Base-by-base conservation (phyloP, 2,797 vertebrate species). In the Sebastes trivittatus region DNA sequence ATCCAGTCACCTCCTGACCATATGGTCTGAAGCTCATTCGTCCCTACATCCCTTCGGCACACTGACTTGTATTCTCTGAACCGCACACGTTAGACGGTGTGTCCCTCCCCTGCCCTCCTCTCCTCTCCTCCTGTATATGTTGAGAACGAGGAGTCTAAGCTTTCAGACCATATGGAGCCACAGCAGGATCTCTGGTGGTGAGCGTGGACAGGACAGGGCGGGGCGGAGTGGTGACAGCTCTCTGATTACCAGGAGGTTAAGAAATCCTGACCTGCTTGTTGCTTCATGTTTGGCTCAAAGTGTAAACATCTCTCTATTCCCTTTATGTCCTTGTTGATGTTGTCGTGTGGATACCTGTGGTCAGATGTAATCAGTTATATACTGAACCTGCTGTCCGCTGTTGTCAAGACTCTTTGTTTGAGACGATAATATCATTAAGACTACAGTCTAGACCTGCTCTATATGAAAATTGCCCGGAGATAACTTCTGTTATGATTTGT, bases 1-100 rank as follows among this genome's bases (percentile, higher is more conserved):
- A 77, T 84, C 90, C 67, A 71, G 75, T 90, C 87, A 83, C 88
- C 90, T 78, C 80, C 79, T 87, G 84, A 87, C 89, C 92, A 94
- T 90, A 90, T 94, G 93, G 38, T 73, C 65, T 36, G 65, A 66
- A 72, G 77, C 87, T 69, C 74, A 25, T 25, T 20, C 16, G 49
- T 66, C 81, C 72, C 25, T 27, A 30, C 72, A 34, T 85, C 68
- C 62, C 64, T 75, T 67, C 87, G 82, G 73, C 86, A 87, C 77
- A 88, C 75, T 90, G 83, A 91, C 84, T 84, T 76, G 72, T 80
- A 30, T 81, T 88, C 63, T 71, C 32, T 70, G 6, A 64, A 20
- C 25, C 32, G 8, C 55, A 56, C 25, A 55, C 62, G 32, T 61
- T 6, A 2, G 4, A 7, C 1, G 13, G 2, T 29, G 38, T 58